Percentiles rank a stretch among this genome's conserved stretches.
phyloP scores from a whole-genome alignment of 2,888 invertebrate species.

The Galeopsomyia nigrocyanea region DNA sequence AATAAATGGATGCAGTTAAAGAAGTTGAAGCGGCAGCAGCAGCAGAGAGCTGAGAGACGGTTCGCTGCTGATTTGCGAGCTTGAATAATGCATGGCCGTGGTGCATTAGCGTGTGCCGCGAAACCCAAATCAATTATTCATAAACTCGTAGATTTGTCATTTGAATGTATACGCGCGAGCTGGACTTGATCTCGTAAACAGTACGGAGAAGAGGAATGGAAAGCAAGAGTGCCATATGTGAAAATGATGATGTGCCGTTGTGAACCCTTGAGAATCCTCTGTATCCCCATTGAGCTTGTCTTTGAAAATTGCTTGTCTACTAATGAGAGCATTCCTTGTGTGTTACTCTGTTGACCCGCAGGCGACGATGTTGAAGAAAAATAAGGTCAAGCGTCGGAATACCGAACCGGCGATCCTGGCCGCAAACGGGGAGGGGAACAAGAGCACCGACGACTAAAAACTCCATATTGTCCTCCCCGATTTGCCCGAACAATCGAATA shows the following conservation, averaged over 20 bases:
- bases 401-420: conserved; percentile 84
- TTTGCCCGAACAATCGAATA: neutral
- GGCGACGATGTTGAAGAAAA: conserved; percentile 99
- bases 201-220: too few relatives aligned
- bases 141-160: too few relatives aligned
- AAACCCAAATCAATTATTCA: too few relatives aligned
- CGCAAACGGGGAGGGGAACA: conserved; percentile 80
- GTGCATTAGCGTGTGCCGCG: too few relatives aligned
- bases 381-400: conserved; percentile 96
- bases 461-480: neutral
- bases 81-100: conserved; percentile 16
- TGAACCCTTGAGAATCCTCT: too few relatives aligned
- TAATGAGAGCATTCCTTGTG: conserved; percentile 45
- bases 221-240: too few relatives aligned
- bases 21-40: too few relatives aligned
- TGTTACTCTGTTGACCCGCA: conserved; percentile 72
- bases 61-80: neutral
- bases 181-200: too few relatives aligned
- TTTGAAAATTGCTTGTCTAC: conserved; percentile 3
- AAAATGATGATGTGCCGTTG: too few relatives aligned
- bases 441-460: conserved; percentile 73
- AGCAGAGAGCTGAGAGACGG: neutral
- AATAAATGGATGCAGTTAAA: conserved; percentile 5
- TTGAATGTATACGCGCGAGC: too few relatives aligned
- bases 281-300: too few relatives aligned